phyloP scores from a whole-genome alignment of 2,113 vertebrate genomes.

The Macquaria australasica region DNA sequence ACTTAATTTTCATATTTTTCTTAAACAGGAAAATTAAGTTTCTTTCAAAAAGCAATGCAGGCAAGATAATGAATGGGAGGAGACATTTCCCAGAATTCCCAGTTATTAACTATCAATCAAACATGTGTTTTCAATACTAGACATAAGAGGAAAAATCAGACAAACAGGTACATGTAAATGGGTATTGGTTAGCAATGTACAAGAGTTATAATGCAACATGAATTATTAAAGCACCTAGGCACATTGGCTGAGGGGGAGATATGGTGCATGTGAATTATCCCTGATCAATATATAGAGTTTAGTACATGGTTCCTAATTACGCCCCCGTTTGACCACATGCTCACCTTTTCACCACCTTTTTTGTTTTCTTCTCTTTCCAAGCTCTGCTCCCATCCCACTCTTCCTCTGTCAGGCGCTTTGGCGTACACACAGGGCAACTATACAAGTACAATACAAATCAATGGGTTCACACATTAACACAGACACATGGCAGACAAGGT shows the following conservation, averaged over 20 bases:
- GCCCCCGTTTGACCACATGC: slow-evolving; percentile 71
- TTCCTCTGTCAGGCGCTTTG: slow-evolving; percentile 65
- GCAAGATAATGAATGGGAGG: neutral
- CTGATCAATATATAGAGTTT: slow-evolving; percentile 76
- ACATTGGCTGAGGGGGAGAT: slow-evolving; percentile 62
- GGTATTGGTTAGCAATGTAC: slow-evolving; percentile 5
- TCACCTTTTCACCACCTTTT: slow-evolving; percentile 69
- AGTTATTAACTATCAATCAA: slow-evolving; percentile 25
- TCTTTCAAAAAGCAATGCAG: neutral
- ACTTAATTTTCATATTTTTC: neutral
- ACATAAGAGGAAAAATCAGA: slow-evolving; percentile 14
- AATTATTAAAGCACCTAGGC: slow-evolving; percentile 69
- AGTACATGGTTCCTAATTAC: slow-evolving; percentile 74
- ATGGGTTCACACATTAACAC: slow-evolving; percentile 66
- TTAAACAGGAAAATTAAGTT: slow-evolving; percentile 7
- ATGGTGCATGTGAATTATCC: slow-evolving; percentile 70
- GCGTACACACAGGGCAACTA: slow-evolving; percentile 64
- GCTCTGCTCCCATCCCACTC: slow-evolving; percentile 68
- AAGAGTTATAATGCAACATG: slow-evolving; percentile 53
- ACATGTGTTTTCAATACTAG: slow-evolving; percentile 7
- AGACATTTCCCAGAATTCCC: slow-evolving; percentile 13
- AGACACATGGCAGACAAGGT: slow-evolving; percentile 67
- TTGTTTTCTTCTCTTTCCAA: slow-evolving; percentile 57
- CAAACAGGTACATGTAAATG: slow-evolving; percentile 38
- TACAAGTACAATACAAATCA: slow-evolving; percentile 66